These are phyloP conservation scores for Bimastos eiseni DNA, from an alignment of 2,888 invertebrate genomes.

Conservation along the genomic window DNA sequence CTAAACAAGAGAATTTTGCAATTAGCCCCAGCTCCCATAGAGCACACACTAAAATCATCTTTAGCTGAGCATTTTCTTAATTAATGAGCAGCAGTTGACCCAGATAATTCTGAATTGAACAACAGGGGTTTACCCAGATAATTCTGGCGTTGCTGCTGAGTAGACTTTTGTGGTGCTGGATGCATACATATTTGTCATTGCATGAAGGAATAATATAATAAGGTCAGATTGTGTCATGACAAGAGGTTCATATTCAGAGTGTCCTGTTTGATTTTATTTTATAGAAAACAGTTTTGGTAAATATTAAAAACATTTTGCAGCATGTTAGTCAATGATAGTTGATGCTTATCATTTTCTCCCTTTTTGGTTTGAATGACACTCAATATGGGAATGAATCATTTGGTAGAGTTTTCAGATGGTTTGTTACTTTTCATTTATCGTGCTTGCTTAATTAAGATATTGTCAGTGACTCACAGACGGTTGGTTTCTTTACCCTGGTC, in stretches of 20 bases:
- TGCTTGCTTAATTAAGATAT: neutral
- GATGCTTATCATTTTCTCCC: neutral
- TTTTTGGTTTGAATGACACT: neutral
- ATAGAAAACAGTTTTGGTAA: neutral
- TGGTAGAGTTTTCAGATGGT: neutral
- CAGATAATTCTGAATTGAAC: neutral
- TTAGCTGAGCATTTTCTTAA: neutral
- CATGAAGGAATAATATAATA: too few species aligned
- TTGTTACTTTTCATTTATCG: neutral
- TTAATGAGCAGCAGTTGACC: neutral
- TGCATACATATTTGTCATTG: neutral
- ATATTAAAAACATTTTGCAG: neutral
- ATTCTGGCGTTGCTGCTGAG: neutral
- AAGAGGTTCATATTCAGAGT: neutral
- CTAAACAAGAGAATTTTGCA: too few species aligned
- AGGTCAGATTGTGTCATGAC: neutral
- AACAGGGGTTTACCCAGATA: neutral
- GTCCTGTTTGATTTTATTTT: neutral
- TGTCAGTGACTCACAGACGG: neutral
- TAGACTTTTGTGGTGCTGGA: neutral
- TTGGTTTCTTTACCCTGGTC: slow-evolving; percentile 13
- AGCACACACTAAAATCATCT: too few species aligned
- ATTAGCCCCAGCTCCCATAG: too few species aligned
- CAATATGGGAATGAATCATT: neutral
- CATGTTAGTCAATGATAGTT: neutral